phyloP scores from a whole-genome alignment of 2,888 invertebrate species.

The Drosophila koepferae region DNA sequence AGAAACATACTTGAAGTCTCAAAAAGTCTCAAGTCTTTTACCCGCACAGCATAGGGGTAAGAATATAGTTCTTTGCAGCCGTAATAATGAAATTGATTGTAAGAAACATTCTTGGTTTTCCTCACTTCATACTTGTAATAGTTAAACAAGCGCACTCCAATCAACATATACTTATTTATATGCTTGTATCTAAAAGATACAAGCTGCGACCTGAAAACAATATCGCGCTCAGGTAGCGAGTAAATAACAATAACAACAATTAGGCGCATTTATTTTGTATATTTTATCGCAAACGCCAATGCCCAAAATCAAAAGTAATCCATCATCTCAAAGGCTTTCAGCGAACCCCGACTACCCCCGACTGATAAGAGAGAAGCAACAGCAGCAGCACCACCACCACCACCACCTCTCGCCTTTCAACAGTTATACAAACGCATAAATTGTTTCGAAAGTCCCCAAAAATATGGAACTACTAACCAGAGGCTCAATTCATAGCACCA shows the following conservation, averaged over 20 bases:
- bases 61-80: background rate
- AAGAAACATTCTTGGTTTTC: background rate
- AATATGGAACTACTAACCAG: constrained; percentile 17
- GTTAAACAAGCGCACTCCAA: background rate
- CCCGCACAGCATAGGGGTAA: background rate
- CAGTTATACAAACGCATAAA: constrained; percentile 70
- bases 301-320: constrained; percentile 79
- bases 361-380: constrained; percentile 55
- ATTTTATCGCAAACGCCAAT: constrained; percentile 70
- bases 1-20: background rate
- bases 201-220: constrained; percentile 53
- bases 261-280: constrained; percentile 65
- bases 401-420: background rate
- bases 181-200: constrained; percentile 53
- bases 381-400: background rate
- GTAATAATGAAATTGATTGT: constrained; percentile 13
- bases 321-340: constrained; percentile 77
- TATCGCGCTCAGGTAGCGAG: constrained; percentile 45
- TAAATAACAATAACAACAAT: constrained; percentile 65
- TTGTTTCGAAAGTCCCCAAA: constrained; percentile 61
- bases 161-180: constrained; percentile 3
- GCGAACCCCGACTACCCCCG: constrained; percentile 62
- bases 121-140: background rate
- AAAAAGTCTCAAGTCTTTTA: background rate
- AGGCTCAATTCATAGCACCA: constrained; percentile 60